Conservation (phyloP, 2,888 invertebrate genomes). For the Urechis unicinctus region DNA sequence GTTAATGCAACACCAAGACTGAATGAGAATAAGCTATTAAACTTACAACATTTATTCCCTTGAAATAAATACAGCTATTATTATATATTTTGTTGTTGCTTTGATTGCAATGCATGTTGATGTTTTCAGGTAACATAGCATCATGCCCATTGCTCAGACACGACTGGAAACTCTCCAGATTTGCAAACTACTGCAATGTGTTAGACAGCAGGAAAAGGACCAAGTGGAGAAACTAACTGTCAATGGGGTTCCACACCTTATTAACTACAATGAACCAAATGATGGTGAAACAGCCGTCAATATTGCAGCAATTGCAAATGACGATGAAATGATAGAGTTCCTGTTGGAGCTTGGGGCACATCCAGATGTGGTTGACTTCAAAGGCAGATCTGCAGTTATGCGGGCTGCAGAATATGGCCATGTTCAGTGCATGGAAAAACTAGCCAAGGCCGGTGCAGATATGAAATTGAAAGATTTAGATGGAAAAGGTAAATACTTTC, state of each 20-base stretch:
- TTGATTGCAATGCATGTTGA: too few relatives aligned
- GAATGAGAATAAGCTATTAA: too few relatives aligned
- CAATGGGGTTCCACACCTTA: constrained; percentile 47
- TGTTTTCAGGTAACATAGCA: too few relatives aligned
- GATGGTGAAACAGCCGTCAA: constrained; percentile 41
- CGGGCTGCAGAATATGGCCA: constrained; percentile 49
- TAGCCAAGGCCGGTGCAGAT: constrained; percentile 41
- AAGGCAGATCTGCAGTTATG: constrained; percentile 47
- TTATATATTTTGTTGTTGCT: too few relatives aligned
- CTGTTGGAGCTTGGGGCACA: constrained; percentile 45
- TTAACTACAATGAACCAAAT: constrained; percentile 48
- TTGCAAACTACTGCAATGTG: constrained; percentile 49
- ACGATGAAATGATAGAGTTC: constrained; percentile 49
- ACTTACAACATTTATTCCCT: too few relatives aligned
- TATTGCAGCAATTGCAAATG: constrained; percentile 45
- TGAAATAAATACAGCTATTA: too few relatives aligned
- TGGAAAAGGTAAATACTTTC: constrained; percentile 42
- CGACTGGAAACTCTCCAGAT: constrained; percentile 47
- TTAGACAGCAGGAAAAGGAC: constrained; percentile 39
- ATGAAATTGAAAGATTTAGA: constrained; percentile 44
- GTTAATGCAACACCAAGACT: too few relatives aligned
- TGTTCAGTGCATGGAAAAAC: constrained; percentile 43
- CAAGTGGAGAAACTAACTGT: constrained; percentile 45
- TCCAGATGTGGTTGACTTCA: constrained; percentile 48
- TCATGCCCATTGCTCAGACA: constrained; percentile 49